A percentile compares a stretch with the other conserved stretches of the same genome.
phyloP scores from a whole-genome alignment of 2,888 invertebrate genomes.

The Plebejus melissa region DNA sequence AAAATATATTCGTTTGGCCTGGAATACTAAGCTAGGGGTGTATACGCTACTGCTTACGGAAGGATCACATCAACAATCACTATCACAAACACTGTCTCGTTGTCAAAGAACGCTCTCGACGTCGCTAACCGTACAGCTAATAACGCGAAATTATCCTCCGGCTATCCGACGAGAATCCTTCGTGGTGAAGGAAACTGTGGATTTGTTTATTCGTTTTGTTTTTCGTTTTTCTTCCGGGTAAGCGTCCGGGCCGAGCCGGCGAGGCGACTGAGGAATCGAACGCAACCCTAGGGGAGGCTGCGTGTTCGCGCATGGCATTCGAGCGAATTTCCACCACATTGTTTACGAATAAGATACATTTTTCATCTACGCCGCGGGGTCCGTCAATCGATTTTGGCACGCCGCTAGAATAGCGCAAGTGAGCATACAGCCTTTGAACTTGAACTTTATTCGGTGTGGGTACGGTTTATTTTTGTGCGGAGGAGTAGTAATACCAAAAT shows the following conservation, averaged over 20 bases:
- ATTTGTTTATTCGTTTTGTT: slow-evolving; percentile 50
- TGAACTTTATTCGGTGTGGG: slow-evolving; percentile 43
- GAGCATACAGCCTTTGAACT: slow-evolving; percentile 38
- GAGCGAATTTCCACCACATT: slow-evolving; percentile 44
- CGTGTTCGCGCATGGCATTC: slow-evolving; percentile 57
- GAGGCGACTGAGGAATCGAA: slow-evolving; percentile 77
- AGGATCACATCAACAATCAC: slow-evolving; percentile 43
- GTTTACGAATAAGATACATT: slow-evolving; percentile 43
- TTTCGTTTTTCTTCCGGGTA: slow-evolving; percentile 52
- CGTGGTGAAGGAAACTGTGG: slow-evolving; percentile 64
- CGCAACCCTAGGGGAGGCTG: slow-evolving; percentile 75
- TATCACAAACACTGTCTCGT: slow-evolving; percentile 40
- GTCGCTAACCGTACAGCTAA: slow-evolving; percentile 69
- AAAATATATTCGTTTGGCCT: slow-evolving; percentile 44
- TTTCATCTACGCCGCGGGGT: slow-evolving; percentile 37
- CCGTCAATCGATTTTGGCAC: slow-evolving; percentile 46
- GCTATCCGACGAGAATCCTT: slow-evolving; percentile 61
- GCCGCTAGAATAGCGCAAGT: slow-evolving; percentile 48
- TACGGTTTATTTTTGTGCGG: slow-evolving; percentile 41
- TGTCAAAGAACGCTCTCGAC: slow-evolving; percentile 52
- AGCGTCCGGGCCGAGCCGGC: slow-evolving; percentile 70
- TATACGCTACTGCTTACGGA: slow-evolving; percentile 43
- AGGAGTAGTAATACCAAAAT: slow-evolving; percentile 41
- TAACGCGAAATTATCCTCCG: slow-evolving; percentile 59
- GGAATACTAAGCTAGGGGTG: slow-evolving; percentile 58